These are phyloP conservation scores for Panthera tigris DNA, from an alignment of 2,113 vertebrate genomes.

Conservation along the genomic window DNA sequence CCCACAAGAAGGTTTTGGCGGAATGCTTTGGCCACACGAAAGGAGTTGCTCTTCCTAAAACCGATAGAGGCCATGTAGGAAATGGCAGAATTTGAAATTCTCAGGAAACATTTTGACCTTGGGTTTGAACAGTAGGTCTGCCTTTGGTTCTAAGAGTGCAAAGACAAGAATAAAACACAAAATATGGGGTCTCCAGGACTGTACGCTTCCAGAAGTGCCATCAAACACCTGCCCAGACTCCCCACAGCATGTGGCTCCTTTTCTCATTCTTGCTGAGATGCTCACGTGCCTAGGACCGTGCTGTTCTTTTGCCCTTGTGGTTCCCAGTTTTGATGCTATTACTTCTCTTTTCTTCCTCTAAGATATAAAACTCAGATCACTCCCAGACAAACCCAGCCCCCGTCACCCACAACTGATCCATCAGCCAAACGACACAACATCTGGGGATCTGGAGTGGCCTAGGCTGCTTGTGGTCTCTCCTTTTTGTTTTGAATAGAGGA, in stretches of 20 bases:
- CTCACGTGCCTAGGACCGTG: neutral
- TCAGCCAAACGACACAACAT: constrained; percentile 42
- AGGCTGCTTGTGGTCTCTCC: neutral
- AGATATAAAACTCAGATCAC: constrained; percentile 1
- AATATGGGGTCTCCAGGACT: neutral
- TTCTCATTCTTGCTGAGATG: neutral
- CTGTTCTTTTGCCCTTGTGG: neutral
- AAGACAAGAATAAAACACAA: neutral
- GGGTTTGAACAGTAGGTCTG: neutral
- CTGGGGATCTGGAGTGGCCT: neutral
- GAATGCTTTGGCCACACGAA: neutral
- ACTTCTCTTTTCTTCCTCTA: constrained; percentile 53
- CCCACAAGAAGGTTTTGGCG: neutral
- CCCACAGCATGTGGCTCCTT: neutral
- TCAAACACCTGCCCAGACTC: neutral
- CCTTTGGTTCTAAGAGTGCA: neutral
- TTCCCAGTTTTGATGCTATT: neutral
- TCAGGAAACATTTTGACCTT: constrained; percentile 6
- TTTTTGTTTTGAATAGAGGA: constrained; percentile 5
- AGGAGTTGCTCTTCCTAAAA: constrained; percentile 15
- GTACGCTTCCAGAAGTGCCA: neutral
- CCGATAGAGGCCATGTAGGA: neutral
- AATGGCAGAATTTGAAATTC: neutral
- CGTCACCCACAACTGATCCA: constrained; percentile 38
- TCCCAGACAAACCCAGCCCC: neutral